phyloP scores from a whole-genome alignment of 2,888 invertebrate genomes.

The Spodoptera picta region DNA sequence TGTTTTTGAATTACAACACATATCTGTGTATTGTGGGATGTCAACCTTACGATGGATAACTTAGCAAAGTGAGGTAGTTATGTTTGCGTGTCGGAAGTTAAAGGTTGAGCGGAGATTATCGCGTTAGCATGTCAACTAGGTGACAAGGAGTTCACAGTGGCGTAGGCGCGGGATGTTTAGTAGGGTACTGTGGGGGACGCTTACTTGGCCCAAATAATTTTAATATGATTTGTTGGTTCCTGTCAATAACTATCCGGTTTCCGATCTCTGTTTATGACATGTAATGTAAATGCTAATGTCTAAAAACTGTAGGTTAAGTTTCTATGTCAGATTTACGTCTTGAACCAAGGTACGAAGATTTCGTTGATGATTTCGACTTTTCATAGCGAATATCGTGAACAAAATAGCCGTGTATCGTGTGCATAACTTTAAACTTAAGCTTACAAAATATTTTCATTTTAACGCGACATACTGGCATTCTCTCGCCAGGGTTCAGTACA shows the following conservation, averaged over 20 bases:
- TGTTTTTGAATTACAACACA: constrained; percentile 53
- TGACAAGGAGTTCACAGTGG: constrained; percentile 17
- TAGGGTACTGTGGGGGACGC: constrained; percentile 10
- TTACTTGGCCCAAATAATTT: constrained; percentile 21
- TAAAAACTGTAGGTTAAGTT: too few relatives aligned
- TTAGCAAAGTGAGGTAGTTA: constrained; percentile 36
- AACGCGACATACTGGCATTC: not conserved
- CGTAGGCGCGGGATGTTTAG: constrained; percentile 19
- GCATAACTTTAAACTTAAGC: not conserved
- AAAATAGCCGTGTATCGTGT: too few relatives aligned
- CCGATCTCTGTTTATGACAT: not conserved
- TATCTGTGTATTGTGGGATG: constrained; percentile 27
- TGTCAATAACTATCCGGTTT: not conserved
- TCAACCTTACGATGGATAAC: constrained; percentile 34
- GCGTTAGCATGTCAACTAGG: constrained; percentile 30
- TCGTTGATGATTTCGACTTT: too few relatives aligned
- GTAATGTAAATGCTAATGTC: too few relatives aligned
- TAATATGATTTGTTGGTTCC: constrained; percentile 6
- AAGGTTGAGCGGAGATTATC: constrained; percentile 34
- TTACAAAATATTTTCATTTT: not conserved
- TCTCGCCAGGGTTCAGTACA: constrained; percentile 2
- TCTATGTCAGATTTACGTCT: too few relatives aligned
- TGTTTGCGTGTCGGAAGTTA: constrained; percentile 39
- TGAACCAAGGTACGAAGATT: too few relatives aligned
- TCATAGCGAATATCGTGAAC: too few relatives aligned